These are phyloP conservation scores for Oreamnos americanus DNA, from an alignment of 2,113 vertebrate genomes.

Conservation along the genomic window DNA sequence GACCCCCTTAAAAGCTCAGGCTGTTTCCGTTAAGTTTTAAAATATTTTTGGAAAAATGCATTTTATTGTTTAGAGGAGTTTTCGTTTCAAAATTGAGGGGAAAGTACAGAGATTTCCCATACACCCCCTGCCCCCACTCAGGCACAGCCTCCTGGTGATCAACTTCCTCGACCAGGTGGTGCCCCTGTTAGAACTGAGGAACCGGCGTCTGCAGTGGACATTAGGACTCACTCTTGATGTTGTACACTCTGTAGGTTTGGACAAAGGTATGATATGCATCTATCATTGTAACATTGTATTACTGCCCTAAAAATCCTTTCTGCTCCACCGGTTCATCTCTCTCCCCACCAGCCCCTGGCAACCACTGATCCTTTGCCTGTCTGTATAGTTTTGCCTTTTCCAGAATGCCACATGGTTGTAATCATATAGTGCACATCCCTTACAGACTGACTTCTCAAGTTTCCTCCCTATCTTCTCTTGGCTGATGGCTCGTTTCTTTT, in stretches of 20 bases:
- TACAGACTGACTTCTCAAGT: not conserved
- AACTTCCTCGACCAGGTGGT: not conserved
- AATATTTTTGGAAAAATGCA: not conserved
- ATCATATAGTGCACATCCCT: accelerated
- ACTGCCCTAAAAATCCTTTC: not conserved
- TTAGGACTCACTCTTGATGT: not conserved
- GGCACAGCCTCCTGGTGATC: not conserved
- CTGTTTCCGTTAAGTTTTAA: not conserved
- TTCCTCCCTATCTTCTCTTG: not conserved
- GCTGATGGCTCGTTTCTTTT: not conserved
- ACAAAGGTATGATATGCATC: accelerated
- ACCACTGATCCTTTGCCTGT: not conserved
- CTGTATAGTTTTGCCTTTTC: not conserved
- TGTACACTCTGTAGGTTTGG: not conserved
- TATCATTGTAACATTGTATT: not conserved
- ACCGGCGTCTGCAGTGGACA: accelerated
- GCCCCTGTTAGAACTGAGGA: not conserved
- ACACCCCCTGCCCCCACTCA: not conserved
- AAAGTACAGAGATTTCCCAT: not conserved
- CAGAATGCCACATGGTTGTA: not conserved
- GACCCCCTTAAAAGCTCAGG: not conserved
- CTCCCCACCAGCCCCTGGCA: not conserved
- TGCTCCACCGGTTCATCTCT: not conserved
- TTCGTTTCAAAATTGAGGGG: not conserved
- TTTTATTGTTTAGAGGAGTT: not conserved